These are phyloP conservation scores for Aramus guarauna DNA, from an alignment of 2,113 vertebrate genomes.

Conservation along the genomic window DNA sequence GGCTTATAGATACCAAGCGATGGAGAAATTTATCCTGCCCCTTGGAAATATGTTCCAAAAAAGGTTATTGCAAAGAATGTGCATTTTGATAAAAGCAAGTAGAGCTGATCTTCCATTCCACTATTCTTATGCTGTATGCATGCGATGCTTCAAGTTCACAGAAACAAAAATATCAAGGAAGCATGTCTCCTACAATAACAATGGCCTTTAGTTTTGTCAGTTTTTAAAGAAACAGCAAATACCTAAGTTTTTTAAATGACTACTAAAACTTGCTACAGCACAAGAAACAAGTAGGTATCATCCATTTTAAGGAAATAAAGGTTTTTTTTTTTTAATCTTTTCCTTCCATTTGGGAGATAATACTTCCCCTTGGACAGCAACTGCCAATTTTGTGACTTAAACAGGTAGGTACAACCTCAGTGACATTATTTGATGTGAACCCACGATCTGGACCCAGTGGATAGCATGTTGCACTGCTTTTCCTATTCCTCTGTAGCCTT, in stretches of 20 bases:
- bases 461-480: neutral
- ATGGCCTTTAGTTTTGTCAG: neutral
- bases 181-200: neutral
- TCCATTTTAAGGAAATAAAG: neutral
- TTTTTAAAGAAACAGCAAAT: neutral
- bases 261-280: neutral
- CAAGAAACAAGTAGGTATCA: neutral
- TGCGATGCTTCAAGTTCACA: neutral
- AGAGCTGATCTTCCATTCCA: neutral
- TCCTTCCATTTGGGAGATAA: neutral
- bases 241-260: neutral
- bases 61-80: neutral
- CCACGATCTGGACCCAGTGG: neutral
- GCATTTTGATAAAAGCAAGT: neutral
- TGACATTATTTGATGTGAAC: neutral
- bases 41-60: neutral
- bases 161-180: neutral
- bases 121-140: neutral
- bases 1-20: neutral
- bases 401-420: neutral
- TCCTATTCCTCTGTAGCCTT: neutral
- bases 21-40: neutral
- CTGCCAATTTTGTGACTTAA: neutral
- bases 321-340: neutral
- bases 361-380: neutral